Evolutionary conservation across 37 sponge, comb jelly and placozoan genomes (phyloP).

Genomic region (Ephydatia muelleri): DNA sequence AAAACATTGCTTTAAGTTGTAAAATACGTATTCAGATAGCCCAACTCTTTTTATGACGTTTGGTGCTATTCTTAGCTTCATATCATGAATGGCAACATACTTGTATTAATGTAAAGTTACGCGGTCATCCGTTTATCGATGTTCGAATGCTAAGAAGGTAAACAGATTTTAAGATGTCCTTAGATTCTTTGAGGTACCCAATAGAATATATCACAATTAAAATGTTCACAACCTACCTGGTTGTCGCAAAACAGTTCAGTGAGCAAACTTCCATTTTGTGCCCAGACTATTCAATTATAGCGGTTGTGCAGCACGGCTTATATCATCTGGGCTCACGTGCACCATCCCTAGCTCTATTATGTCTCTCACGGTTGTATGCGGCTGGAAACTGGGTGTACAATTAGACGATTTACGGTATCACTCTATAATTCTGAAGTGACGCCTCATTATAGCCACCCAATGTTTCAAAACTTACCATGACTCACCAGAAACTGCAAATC

Average conservation of each 20-base stretch:
- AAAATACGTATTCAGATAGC: background rate
- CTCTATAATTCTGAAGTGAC: no score
- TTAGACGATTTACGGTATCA: no score
- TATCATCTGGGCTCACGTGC: background rate
- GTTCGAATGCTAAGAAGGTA: background rate
- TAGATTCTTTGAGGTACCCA: background rate
- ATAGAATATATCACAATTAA: background rate
- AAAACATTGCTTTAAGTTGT: background rate
- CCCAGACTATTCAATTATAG: slow-evolving; percentile 1
- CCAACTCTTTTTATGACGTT: background rate
- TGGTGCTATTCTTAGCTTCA: slow-evolving; percentile 1
- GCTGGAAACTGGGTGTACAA: no score
- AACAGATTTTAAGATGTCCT: background rate
- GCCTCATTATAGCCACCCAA: no score
- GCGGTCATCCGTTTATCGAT: background rate
- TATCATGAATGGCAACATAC: background rate
- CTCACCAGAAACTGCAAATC: no score
- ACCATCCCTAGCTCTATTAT: background rate
- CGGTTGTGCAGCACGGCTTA: background rate
- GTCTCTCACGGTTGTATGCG: no score
- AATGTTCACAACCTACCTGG: slow-evolving; percentile 1
- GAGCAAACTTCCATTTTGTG: background rate
- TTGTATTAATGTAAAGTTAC: background rate
- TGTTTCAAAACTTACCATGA: no score
- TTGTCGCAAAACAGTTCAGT: background rate